Evolutionary conservation across 2,888 invertebrate genomes (phyloP), one percentile per base, ranked within the genome.

Genomic region (Cylindroiulus punctatus): DNA sequence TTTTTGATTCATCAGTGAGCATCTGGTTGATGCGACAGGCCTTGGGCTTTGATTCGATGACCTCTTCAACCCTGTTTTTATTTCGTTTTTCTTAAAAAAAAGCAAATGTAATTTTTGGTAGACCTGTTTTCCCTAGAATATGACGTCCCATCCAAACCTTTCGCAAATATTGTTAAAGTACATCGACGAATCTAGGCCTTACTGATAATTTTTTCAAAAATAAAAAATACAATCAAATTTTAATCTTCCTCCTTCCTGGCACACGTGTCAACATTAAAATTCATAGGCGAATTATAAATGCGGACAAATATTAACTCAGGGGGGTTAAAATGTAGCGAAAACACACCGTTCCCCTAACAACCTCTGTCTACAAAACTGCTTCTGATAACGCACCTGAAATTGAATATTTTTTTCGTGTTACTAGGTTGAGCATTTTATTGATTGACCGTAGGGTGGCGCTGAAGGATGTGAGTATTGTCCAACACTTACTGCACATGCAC

Each of bases 31-130:
- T 76, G 8, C 14, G 76, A 76, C 14, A 26, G 26, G 76, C 76
- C 76, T 22, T 14, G 30, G 76, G 76, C 76, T 14, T 12, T 26
- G 30, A 30, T 76, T 76, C 22, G 14, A 12, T 76, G 30, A 30
- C 76, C 30, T 76, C 76, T 30, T 30, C 14, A 76, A 76, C 76
- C 76, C 57, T 65, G 57, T 65, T 65, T 65, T 65, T 57, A n/a
- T 26, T n/a, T n/a, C 0, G 7, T 2, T 52, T 52, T 52, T 52
- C 12, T 65, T 65, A 10, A 2, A 26, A 65, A 65, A 22, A 22
- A 65, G 26, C 30, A 10, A 26, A 12, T 30, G 22, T 3, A 22
- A 22, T 65, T 65, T 65, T 65, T 65, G 3, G 30, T 76, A 22
- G 12, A 30, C 30, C 22, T 76, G 30, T 76, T 76, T 65, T 57